These are phyloP conservation scores for Neoscelio sp. DNA, from an alignment of 2,888 invertebrate genomes.

Conservation along the genomic window DNA sequence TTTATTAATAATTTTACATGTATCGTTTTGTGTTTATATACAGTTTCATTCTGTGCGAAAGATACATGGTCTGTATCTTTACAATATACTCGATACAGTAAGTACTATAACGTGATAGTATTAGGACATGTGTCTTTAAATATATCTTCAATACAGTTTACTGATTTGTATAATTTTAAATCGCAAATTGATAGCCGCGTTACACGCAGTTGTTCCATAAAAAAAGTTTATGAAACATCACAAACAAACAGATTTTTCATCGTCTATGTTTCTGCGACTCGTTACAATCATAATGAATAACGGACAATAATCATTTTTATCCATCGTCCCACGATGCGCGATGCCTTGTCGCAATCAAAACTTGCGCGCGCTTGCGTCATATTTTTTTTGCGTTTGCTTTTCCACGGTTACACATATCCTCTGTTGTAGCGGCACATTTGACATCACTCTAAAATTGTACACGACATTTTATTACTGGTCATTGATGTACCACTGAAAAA, in stretches of 20 bases:
- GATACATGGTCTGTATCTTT: constrained; percentile 55
- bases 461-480: constrained; percentile 54
- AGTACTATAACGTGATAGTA: constrained; percentile 60
- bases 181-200: constrained; percentile 26
- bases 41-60: constrained; percentile 58
- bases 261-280: constrained; percentile 8
- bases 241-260: constrained; percentile 12
- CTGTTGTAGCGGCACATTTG: constrained; percentile 42
- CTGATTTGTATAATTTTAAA: constrained; percentile 26
- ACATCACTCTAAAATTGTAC: constrained; percentile 60
- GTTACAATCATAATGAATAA: constrained; percentile 28
- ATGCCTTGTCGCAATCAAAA: constrained; percentile 26
- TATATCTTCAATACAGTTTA: constrained; percentile 47
- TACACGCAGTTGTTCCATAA: not conserved
- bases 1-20: constrained; percentile 63
- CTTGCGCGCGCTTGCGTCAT: constrained; percentile 10
- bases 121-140: constrained; percentile 18
- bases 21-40: constrained; percentile 58
- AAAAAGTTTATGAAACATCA: constrained; percentile 45
- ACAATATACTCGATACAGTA: constrained; percentile 59
- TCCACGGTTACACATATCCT: constrained; percentile 52
- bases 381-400: constrained; percentile 24
- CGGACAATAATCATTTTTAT: constrained; percentile 19
- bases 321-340: constrained; percentile 58
- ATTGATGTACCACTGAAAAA: constrained; percentile 51